Evolutionary conservation across 2,113 vertebrate genomes (phyloP), one percentile per base, ranked within the genome.

Genomic region (Fukomys damarensis): DNA sequence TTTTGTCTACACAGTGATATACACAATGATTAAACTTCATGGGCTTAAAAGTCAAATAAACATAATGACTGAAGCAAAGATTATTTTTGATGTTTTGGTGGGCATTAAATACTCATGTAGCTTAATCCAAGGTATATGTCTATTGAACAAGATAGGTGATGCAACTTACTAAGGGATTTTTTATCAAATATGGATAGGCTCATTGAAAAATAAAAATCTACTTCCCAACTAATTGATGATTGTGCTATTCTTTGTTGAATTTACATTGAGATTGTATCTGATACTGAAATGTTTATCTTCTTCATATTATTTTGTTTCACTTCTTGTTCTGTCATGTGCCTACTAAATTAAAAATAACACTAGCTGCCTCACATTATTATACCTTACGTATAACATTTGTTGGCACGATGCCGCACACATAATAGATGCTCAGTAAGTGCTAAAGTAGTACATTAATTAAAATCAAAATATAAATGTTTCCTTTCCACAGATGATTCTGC

Each of bases 401-500:
- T 65, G 35, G 22, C 32, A 43, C 6, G 59, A 52, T 52, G 61
- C 43, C n/a, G 49, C n/a, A 9, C n/a, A 56, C 26, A 43, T 38
- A 70, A n/a, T 65, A 58, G 49, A 65, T 79, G 16, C 12, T 82
- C 77, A 76, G 52, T 65, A 43, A 68, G 66, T 77, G 6, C 58
- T 26, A 66, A 41, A 95, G 49, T 93, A 96, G 35, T 91, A 95
- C 93, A 26, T 97, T 92, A 98, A 93, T 97, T 97, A 98, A 98
- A 98, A 98, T 97, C 35, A 97, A 97, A 93, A 61, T 87, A 58
- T 26, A 16, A 12, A 4, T 98, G 89, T 94, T 98, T 97, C 98
- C 96, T 97, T 98, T 96, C 83, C 93, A 98, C 98, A 99, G 99
- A 99, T 99, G 99, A 99, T 98, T 99, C 99, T 97, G 98, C 98